These are phyloP conservation scores for Drosophila bocqueti DNA, from an alignment of 1,140 invertebrate species.

Conservation along the genomic window DNA sequence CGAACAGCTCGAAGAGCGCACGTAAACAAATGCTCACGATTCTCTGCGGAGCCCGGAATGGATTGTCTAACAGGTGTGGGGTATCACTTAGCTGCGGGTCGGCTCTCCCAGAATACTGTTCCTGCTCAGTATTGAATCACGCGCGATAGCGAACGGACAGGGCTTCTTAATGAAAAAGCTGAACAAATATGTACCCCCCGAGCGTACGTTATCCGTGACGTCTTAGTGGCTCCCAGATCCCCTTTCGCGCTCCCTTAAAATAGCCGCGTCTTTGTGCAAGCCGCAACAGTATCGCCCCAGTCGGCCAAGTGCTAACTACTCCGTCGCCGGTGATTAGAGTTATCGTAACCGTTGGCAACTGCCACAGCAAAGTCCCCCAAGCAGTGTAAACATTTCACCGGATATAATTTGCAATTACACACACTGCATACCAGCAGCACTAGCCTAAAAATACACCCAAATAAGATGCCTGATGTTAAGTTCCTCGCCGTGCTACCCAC, in stretches of 20 bases:
- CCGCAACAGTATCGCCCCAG: slow-evolving; percentile 48
- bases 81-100: slow-evolving; percentile 19
- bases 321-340: slow-evolving; percentile 17
- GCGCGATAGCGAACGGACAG: slow-evolving; percentile 17
- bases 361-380: slow-evolving; percentile 20
- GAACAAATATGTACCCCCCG: slow-evolving; percentile 50
- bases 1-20: background rate
- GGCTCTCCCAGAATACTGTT: slow-evolving; percentile 23
- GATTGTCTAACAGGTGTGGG: slow-evolving; percentile 36
- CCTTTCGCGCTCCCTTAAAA: slow-evolving; percentile 31
- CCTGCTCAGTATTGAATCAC: slow-evolving; percentile 45
- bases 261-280: slow-evolving; percentile 16
- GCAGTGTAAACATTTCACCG: slow-evolving; percentile 11
- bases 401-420: slow-evolving; percentile 42
- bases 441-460: slow-evolving; percentile 31
- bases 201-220: slow-evolving; percentile 60
- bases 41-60: background rate
- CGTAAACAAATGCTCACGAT: slow-evolving; percentile 5
- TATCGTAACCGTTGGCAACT: slow-evolving; percentile 60
- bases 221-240: slow-evolving; percentile 29
- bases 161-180: slow-evolving; percentile 12
- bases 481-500: slow-evolving; percentile 49
- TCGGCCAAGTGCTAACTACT: slow-evolving; percentile 47
- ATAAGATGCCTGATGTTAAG: slow-evolving; percentile 62
- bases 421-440: background rate